Evolutionary conservation across 2,888 invertebrate genomes (phyloP).

Genomic region (Dryomyza anilis): DNA sequence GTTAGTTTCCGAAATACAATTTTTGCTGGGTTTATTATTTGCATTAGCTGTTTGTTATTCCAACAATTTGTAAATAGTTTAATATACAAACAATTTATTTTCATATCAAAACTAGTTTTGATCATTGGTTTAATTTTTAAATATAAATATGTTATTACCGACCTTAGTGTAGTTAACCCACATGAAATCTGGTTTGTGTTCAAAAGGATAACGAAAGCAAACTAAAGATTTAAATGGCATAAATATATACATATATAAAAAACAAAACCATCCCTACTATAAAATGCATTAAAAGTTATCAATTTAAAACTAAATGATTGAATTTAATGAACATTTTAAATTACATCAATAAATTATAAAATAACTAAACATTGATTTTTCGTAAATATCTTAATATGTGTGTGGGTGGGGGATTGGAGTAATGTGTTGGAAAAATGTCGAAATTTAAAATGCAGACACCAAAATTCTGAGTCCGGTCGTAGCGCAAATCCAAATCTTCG

Average conservation of each 20-base stretch:
- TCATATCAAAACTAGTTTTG: slow-evolving; percentile 15
- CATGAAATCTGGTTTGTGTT: slow-evolving; percentile 6
- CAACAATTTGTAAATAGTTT: slow-evolving; percentile 26
- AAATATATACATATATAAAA: slow-evolving; percentile 1
- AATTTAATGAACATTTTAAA: slow-evolving; percentile 17
- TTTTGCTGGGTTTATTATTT: slow-evolving; percentile 10
- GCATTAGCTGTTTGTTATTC: slow-evolving; percentile 9
- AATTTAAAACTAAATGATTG: slow-evolving; percentile 13
- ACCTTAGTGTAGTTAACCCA: slow-evolving; percentile 3
- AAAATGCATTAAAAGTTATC: slow-evolving; percentile 19
- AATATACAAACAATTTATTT: slow-evolving; percentile 18
- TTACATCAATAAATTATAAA: slow-evolving; percentile 20
- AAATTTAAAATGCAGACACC: no score
- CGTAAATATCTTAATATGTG: not conserved
- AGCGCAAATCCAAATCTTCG: no score
- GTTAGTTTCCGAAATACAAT: slow-evolving; percentile 4
- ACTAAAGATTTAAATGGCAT: slow-evolving; percentile 11
- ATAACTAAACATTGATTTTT: slow-evolving; percentile 10
- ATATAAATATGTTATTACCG: slow-evolving; percentile 17
- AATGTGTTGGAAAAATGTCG: no score
- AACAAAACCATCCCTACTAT: slow-evolving; percentile 4
- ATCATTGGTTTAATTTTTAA: slow-evolving; percentile 21
- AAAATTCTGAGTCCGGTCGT: no score
- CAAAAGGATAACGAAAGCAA: slow-evolving; percentile 9
- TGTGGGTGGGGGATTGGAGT: no score